Conservation (phyloP, 2,888 invertebrate genomes). For the Cheilosia grossa region DNA sequence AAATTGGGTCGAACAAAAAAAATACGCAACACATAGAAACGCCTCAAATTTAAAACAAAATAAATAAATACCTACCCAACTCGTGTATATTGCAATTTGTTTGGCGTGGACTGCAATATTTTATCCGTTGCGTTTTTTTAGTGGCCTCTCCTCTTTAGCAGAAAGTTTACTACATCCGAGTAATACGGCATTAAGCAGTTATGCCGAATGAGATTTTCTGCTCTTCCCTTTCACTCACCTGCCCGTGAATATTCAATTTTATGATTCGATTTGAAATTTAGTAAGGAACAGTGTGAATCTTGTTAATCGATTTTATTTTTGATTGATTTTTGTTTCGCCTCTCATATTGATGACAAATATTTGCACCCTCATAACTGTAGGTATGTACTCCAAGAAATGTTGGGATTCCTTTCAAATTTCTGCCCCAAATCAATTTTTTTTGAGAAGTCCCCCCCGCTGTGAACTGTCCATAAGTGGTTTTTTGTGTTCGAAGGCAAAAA, state of each 20-base stretch:
- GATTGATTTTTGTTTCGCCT: slow-evolving; percentile 26
- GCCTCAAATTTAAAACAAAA: slow-evolving; percentile 25
- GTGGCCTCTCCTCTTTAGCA: background rate
- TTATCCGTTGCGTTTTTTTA: background rate
- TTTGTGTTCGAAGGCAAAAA: background rate
- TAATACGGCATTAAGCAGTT: slow-evolving; percentile 50
- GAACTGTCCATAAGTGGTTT: background rate
- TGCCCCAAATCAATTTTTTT: background rate
- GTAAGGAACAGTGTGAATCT: slow-evolving; percentile 21
- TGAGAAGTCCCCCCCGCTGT: too few species aligned
- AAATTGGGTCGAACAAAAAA: background rate
- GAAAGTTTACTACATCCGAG: slow-evolving; percentile 31
- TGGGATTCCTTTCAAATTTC: background rate
- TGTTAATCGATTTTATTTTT: slow-evolving; percentile 12
- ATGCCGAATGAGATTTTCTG: slow-evolving; percentile 46
- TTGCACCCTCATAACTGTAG: background rate
- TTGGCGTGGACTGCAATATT: slow-evolving; percentile 7
- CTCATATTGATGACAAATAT: background rate
- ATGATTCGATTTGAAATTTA: slow-evolving; percentile 42
- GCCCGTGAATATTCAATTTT: slow-evolving; percentile 25
- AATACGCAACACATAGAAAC: background rate
- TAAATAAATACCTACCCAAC: slow-evolving; percentile 22
- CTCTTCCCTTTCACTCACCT: background rate
- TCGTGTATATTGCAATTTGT: background rate
- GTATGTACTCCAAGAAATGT: background rate